Percentiles rank a stretch among this genome's conserved stretches.
phyloP scores from a whole-genome alignment of 2,888 invertebrate genomes.

The Synergus umbraculus region DNA sequence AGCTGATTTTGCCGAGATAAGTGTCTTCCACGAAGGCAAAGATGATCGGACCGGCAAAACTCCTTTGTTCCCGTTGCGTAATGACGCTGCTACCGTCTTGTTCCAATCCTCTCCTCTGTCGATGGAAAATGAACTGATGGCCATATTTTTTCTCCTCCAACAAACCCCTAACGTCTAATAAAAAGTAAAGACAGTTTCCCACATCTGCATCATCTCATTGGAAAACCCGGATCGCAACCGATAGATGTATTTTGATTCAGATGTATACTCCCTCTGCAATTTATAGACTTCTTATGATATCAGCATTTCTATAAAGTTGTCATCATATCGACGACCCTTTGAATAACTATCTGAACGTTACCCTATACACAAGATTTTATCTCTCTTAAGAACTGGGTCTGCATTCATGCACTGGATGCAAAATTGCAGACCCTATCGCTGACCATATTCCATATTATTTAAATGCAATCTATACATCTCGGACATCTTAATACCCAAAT shows the following conservation, averaged over 20 bases:
- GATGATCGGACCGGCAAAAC: slow-evolving; percentile 54
- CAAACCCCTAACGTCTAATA: background rate
- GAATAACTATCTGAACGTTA: background rate
- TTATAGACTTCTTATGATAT: background rate
- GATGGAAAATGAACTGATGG: slow-evolving; percentile 15
- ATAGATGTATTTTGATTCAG: background rate
- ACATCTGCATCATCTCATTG: background rate
- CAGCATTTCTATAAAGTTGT: slow-evolving; percentile 30
- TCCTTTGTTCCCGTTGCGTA: slow-evolving; percentile 58
- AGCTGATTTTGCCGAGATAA: slow-evolving; percentile 75
- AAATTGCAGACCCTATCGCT: background rate
- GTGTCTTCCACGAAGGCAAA: slow-evolving; percentile 62
- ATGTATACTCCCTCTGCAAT: slow-evolving; percentile 4
- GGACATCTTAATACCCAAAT: slow-evolving; percentile 5
- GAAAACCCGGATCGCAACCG: background rate
- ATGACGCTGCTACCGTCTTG: slow-evolving; percentile 51
- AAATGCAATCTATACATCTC: background rate
- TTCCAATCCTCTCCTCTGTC: slow-evolving; percentile 8
- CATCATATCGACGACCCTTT: background rate
- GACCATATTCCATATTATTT: slow-evolving; percentile 9
- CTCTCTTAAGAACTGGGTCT: background rate
- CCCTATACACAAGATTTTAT: slow-evolving; percentile 23
- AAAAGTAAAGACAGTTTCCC: background rate
- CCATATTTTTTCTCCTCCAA: background rate
- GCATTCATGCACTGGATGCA: background rate